These are phyloP conservation scores for Melanotaenia duboulayi DNA, from an alignment of 2,113 vertebrate species.

Conservation along the genomic window DNA sequence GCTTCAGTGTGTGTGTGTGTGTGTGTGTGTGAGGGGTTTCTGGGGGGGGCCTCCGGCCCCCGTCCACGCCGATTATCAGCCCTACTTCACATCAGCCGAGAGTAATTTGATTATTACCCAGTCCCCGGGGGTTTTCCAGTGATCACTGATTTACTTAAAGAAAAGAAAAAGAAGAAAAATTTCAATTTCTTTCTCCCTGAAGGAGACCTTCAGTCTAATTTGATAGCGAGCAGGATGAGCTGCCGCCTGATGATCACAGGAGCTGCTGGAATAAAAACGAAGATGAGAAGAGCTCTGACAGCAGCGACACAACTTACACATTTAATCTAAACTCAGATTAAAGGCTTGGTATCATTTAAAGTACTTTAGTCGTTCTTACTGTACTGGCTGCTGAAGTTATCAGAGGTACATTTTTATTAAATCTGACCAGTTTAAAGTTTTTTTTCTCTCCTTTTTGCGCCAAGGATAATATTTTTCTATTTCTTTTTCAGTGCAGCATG, in stretches of 20 bases:
- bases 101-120: constrained; percentile 77
- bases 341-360: constrained; percentile 3
- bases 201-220: constrained; percentile 67
- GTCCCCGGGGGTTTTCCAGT: constrained; percentile 62
- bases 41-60: constrained; percentile 13
- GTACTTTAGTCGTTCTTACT: neutral
- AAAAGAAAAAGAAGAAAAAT: constrained; percentile 28
- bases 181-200: constrained; percentile 74
- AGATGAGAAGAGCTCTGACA: constrained; percentile 20
- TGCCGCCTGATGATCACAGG: constrained; percentile 24
- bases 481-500: no score
- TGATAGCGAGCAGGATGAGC: constrained; percentile 61
- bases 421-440: neutral
- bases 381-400: neutral
- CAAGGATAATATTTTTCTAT: no score
- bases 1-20: constrained; percentile 3
- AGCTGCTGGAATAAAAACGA: constrained; percentile 5
- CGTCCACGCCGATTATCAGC: constrained; percentile 59
- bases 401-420: neutral
- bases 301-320: constrained; percentile 4
- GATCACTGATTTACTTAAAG: constrained; percentile 76
- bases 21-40: constrained; percentile 12
- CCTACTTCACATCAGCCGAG: constrained; percentile 63
- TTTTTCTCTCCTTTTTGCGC: neutral
- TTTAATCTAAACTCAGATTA: constrained; percentile 17